Evolutionary conservation across 2,797 vertebrate species (phyloP), one percentile per base, ranked within the genome.

Genomic region (Podarcis siculus): DNA sequence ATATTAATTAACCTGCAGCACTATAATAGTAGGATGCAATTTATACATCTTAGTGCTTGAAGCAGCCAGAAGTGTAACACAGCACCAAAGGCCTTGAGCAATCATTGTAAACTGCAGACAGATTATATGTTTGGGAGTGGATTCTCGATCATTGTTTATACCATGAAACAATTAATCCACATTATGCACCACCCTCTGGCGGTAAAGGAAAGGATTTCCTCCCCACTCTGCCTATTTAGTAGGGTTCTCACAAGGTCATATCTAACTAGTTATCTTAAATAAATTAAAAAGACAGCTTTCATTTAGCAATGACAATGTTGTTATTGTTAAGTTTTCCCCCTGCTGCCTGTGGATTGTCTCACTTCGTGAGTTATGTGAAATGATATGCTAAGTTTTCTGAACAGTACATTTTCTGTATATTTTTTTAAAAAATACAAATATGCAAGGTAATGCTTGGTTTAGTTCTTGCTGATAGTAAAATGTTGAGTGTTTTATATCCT

Each of bases 161-260:
- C 10, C 35, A 30, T 55, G 45, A 37, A 79, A 55, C 64, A 85
- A 85, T 86, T 86, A 86, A 79, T 79, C 77, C 42, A 79, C 64
- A 79, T 71, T 86, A 30, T 55, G n/a, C 32, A 55, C 66, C 45
- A 79, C 85, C 76, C 77, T 71, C 64, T 86, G 27, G 76, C 79
- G 85, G 85, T 27, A 79, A 86, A 79, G n/a, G 42, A 67, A 35
- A 86, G 23, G 45, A 79, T 21, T 8, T 0, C 42, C 42, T 8
- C 8, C 42, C 42, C 13, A 27, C 12, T 58, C 23, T 83, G 71
- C 45, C 19, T 49, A 12, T 35, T 32, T 55, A 32, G 5, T 13
- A 37, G 45, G n/a, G 10, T 35, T 82, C 13, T 67, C 7, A 30
- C 37, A 67, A 67, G 25, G 12, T 12, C 9, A 27, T 82, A 66